Evolutionary conservation across 2,113 vertebrate species (phyloP), one percentile per base, ranked within the genome.

Genomic region (Phodopus roborovskii): DNA sequence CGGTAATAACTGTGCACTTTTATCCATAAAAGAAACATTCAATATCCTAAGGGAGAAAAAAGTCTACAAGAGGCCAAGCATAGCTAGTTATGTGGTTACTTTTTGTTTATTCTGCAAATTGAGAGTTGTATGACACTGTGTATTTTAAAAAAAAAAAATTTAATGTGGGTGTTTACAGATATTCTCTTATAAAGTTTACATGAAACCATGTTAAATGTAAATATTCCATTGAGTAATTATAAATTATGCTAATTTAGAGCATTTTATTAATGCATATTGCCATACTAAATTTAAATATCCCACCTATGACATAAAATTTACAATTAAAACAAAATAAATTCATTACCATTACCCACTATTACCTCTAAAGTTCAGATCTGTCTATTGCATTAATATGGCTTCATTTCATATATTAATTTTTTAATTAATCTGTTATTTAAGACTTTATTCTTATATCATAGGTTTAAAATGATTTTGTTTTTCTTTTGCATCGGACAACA

Each of bases 21-120:
- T 30, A 93, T 48, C 19, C 8, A 70, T 56, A 92, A 90, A 70
- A 94, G 60, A 95, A 88, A 92, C 71, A 83, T 39, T 85, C 45
- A 96, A 71, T 84, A 86, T 75, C 16, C 73, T 22, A 93, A 9
- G 20, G 19, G 22, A 88, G 5, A 73, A 66, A 87, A 88, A 42
- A 58, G 77, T 85, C 20, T 48, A 42, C 11, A 89, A 56, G 13
- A 71, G 39, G 1, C 1, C 13, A 39, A 42, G 24, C 17, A 48
- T 89, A 94, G 62, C 13, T 78, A 36, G 8, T 85, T 60, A 60
- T 4, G 33, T 1, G 48, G 28, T 62, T 91, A n/a, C 2, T 75
- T 8, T 64, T 16, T 26, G 70, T 90, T 94, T 90, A 87, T 88
- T 88, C 58, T 50, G 58, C 62, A 64, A 30, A 48, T n/a, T 90